Conservation (phyloP, 2,113 vertebrate genomes). For the Bettongia penicillata region DNA sequence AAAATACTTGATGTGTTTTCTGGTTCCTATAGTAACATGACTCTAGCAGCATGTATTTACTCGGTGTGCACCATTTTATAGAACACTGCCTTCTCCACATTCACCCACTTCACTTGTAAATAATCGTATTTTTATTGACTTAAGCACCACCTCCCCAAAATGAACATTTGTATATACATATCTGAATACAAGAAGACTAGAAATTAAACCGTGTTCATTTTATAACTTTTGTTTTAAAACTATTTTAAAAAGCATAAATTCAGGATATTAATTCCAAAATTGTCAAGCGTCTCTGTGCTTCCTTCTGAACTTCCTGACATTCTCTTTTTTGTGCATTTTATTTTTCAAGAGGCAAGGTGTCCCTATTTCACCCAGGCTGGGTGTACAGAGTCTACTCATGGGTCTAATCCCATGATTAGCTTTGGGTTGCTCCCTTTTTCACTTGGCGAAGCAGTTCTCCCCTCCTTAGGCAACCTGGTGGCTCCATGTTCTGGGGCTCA, state of each 20-base stretch:
- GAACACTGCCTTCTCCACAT: background rate
- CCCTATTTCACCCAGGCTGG: background rate
- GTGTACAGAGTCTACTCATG: background rate
- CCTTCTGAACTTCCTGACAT: background rate
- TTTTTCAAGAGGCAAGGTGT: background rate
- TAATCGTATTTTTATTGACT: background rate
- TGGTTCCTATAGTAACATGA: background rate
- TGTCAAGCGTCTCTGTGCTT: background rate
- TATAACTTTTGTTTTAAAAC: background rate
- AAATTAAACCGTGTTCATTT: background rate
- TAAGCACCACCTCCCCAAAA: background rate
- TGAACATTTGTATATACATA: background rate
- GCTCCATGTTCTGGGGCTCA: background rate
- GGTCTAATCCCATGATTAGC: background rate
- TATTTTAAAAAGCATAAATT: background rate
- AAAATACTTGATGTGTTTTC: background rate
- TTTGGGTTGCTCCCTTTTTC: background rate
- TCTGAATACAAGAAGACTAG: background rate
- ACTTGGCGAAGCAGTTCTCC: background rate
- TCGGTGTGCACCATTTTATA: slow-evolving; percentile 4
- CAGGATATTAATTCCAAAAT: background rate
- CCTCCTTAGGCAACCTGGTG: background rate
- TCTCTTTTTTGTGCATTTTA: background rate
- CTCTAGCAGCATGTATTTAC: background rate
- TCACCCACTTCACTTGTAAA: background rate